Evolutionary conservation across 2,888 invertebrate genomes (phyloP).

Genomic region (Sussaba pulchella): DNA sequence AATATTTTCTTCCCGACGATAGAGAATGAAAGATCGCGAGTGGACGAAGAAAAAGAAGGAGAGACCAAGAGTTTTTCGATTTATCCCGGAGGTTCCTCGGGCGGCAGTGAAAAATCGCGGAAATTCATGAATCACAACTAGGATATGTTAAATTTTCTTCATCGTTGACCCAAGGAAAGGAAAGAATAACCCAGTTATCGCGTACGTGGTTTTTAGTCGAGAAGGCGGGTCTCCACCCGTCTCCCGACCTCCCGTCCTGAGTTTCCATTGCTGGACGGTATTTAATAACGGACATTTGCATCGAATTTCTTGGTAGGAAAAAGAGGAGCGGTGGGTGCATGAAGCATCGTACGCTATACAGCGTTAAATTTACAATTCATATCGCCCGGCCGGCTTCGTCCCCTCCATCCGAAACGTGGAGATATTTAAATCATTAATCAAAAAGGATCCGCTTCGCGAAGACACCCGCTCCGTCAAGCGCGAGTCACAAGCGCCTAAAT

Average conservation of each 20-base stretch:
- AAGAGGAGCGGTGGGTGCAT: constrained; percentile 48
- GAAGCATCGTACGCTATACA: constrained; percentile 24
- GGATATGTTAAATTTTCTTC: constrained; percentile 13
- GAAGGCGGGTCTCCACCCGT: neutral
- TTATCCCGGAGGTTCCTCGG: neutral
- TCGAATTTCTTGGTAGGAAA: constrained; percentile 66
- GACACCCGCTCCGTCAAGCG: constrained; percentile 45
- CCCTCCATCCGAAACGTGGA: constrained; percentile 63
- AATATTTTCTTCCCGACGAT: no score
- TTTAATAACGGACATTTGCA: constrained; percentile 75
- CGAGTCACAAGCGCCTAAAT: constrained; percentile 68
- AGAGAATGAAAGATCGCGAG: constrained; percentile 2
- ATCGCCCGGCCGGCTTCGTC: constrained; percentile 69
- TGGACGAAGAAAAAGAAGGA: neutral
- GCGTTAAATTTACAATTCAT: constrained; percentile 81
- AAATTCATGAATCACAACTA: constrained; percentile 7
- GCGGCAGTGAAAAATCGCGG: neutral
- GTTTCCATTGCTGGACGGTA: constrained; percentile 53
- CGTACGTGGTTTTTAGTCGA: constrained; percentile 24
- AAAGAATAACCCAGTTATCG: constrained; percentile 59
- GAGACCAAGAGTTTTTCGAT: neutral
- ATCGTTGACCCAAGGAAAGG: constrained; percentile 34
- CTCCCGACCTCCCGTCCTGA: neutral
- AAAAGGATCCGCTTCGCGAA: constrained; percentile 65
- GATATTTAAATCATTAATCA: constrained; percentile 82